These are phyloP conservation scores for Ectobius pallidus DNA, from an alignment of 2,888 invertebrate species.

Conservation along the genomic window DNA sequence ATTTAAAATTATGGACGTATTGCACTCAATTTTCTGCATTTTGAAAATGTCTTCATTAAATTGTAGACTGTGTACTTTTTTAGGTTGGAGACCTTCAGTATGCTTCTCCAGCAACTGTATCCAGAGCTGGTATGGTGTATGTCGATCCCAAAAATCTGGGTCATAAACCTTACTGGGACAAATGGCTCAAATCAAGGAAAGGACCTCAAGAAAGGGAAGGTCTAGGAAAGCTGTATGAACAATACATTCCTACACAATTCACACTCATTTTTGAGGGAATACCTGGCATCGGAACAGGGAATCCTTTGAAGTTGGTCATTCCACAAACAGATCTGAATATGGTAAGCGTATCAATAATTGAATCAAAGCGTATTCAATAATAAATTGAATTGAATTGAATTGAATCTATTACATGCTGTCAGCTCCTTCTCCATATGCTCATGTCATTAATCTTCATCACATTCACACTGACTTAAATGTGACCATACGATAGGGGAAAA, in stretches of 20 bases:
- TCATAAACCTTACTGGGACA: conserved; percentile 84
- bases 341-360: too few species aligned
- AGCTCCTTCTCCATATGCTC: too few species aligned
- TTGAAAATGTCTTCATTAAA: too few species aligned
- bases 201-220: conserved; percentile 55
- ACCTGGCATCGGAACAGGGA: conserved; percentile 73
- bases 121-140: conserved; percentile 92
- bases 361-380: too few species aligned
- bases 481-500: too few species aligned
- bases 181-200: conserved; percentile 62
- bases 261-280: conserved; percentile 73
- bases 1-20: too few species aligned
- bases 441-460: too few species aligned
- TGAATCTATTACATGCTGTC: too few species aligned
- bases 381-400: too few species aligned
- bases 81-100: conserved; percentile 85
- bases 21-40: too few species aligned
- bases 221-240: conserved; percentile 69
- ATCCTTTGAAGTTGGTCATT: conserved; percentile 79
- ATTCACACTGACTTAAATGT: too few species aligned
- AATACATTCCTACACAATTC: conserved; percentile 74
- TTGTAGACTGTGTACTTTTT: too few species aligned
- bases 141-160: conserved; percentile 92
- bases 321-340: conserved; percentile 86
- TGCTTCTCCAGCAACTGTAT: conserved; percentile 92